Base-by-base conservation (phyloP, 2,113 vertebrate species). In the Scomber scombrus region DNA sequence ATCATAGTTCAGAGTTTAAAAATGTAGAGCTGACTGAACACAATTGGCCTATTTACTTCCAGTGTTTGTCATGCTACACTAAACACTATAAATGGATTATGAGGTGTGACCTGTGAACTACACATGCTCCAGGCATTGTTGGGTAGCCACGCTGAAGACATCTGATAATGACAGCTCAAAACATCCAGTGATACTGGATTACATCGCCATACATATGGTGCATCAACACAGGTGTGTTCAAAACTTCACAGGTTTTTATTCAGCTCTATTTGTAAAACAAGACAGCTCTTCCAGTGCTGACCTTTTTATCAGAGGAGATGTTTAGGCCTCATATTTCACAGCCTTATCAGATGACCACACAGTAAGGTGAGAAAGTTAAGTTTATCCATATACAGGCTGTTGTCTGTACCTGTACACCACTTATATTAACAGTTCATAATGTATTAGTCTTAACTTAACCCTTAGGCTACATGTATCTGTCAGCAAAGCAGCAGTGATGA, bases 201-300 rank as follows among this genome's bases (percentile, higher is more conserved):
- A 26, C 11, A 19, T 29, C 68, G 19, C 47, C 11, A 4, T 11
- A 51, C 43, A 55, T 12, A 29, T 60, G 21, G 10, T 11, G 3
- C 54, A 47, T 45, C 14, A 12, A 26, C 12, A 45, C 46, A 23
- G 31, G 63, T 58, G 72, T 21, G 13, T 21, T 72, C 16, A 31
- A 14, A 34, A 1, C 40, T 8, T 3, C 29, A n/a, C 74, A 23
- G 26, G 54, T 64, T 67, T 66, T 40, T 19, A 47, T 13, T 63
- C 15, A 46, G 46, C 14, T 49, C 18, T 84, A 81, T 60, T 68
- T 52, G 15, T 65, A 71, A 85, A 89, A 71, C 68, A 73, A 19
- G n/a, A 2, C 70, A 19, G 52, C 69, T 78, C 43, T n/a, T 52
- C 40, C 13, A 14, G 3, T 2, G 52, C 5, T 76, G 31, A 52